A percentile compares a stretch with the other conserved stretches of the same genome.
phyloP scores from a whole-genome alignment of 1,140 invertebrate genomes.

The Polyergus mexicanus region DNA sequence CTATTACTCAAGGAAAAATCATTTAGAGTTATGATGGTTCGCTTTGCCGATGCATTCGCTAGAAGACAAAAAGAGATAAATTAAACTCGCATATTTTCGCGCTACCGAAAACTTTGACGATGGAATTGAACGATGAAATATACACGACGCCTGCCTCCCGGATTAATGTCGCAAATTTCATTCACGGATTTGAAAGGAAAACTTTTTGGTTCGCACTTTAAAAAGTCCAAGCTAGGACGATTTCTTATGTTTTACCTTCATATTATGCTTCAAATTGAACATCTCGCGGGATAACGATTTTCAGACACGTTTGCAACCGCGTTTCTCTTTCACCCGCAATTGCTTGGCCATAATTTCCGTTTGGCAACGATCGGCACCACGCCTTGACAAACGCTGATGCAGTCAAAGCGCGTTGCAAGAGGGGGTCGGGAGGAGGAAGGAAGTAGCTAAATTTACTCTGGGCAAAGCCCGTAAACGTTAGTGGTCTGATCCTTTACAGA shows the following conservation, averaged over 20 bases:
- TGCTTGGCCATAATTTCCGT: slow-evolving; percentile 31
- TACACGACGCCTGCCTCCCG: not conserved
- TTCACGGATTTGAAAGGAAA: slow-evolving; percentile 12
- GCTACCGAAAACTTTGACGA: not conserved
- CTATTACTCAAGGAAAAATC: slow-evolving; percentile 26
- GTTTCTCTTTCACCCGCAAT: not conserved
- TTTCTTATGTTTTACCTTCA: not conserved
- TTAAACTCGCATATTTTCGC: slow-evolving; percentile 40
- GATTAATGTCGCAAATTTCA: slow-evolving; percentile 2
- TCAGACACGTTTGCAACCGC: no score
- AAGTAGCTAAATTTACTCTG: slow-evolving; percentile 16
- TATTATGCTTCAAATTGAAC: not conserved
- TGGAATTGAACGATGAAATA: slow-evolving; percentile 48
- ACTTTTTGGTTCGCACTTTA: not conserved
- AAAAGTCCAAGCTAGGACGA: not conserved
- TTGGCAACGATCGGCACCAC: slow-evolving; percentile 20
- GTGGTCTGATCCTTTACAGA: not conserved
- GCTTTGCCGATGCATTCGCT: not conserved
- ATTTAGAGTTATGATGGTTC: slow-evolving; percentile 13
- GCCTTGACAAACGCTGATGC: slow-evolving; percentile 36
- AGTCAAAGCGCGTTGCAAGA: slow-evolving; percentile 29
- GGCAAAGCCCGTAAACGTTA: not conserved
- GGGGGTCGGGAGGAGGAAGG: not conserved
- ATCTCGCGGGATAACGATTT: not conserved
- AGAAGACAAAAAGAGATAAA: not conserved